Evolutionary conservation across 2,888 invertebrate genomes (phyloP).

Genomic region (Leptothorax acervorum): DNA sequence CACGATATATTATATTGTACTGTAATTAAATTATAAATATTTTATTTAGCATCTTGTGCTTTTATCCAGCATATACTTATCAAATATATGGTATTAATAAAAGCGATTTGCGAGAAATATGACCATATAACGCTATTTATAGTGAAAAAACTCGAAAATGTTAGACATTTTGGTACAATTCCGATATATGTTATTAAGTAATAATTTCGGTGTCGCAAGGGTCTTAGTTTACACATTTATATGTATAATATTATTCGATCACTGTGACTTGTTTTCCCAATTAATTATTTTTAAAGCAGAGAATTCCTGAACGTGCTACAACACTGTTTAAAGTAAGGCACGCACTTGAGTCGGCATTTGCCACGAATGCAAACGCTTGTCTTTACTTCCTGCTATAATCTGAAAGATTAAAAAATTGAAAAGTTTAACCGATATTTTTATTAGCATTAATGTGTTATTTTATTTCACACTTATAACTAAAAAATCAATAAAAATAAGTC

Average conservation of each 20-base stretch:
- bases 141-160: conserved; percentile 36
- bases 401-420: conserved; percentile 81
- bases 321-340: conserved; percentile 73
- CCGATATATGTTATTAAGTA: not conserved
- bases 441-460: not conserved
- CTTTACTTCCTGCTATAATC: conserved; percentile 90
- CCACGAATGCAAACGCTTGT: conserved; percentile 89
- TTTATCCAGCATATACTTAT: not conserved
- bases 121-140: conserved; percentile 32
- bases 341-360: conserved; percentile 87
- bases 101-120: not conserved
- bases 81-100: conserved; percentile 7
- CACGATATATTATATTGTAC: too few relatives aligned
- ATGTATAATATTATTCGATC: not conserved
- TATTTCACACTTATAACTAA: conserved; percentile 7
- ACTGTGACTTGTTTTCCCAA: not conserved
- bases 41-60: conserved; percentile 13
- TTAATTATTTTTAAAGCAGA: conserved; percentile 7
- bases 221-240: conserved; percentile 4
- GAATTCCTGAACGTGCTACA: conserved; percentile 50
- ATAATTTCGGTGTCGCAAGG: not conserved
- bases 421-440: not conserved
- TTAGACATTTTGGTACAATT: not conserved
- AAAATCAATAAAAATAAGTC: not conserved
- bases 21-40: not conserved